Percentiles rank a stretch among this genome's conserved stretches.
phyloP scores from a whole-genome alignment of 2,797 vertebrate species.

The Gadopsis marmoratus region DNA sequence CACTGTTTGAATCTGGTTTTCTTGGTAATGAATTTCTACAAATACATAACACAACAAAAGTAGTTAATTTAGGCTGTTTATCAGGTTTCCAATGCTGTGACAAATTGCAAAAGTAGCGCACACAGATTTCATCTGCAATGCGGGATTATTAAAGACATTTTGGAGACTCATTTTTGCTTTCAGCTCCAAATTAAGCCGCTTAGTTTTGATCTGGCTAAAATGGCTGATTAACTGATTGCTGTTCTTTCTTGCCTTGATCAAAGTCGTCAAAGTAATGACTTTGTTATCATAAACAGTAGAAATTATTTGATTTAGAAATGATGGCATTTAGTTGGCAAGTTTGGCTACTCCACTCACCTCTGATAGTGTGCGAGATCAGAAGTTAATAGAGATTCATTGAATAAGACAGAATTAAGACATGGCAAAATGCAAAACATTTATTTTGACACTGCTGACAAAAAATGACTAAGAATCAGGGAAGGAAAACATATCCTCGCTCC shows the following conservation, averaged over 20 bases:
- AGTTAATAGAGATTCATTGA: too few species aligned
- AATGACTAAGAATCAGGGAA: neutral
- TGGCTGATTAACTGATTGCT: neutral
- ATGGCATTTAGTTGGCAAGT: neutral
- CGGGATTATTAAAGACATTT: neutral
- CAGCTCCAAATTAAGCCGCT: too few species aligned
- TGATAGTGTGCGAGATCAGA: too few species aligned
- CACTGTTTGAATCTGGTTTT: too few species aligned
- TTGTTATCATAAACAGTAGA: neutral
- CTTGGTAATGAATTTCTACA: too few species aligned
- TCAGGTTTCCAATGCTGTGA: too few species aligned
- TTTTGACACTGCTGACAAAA: slow-evolving; percentile 11
- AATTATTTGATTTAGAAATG: neutral
- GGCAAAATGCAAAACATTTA: slow-evolving; percentile 33
- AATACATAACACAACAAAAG: too few species aligned
- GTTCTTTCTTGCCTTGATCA: neutral
- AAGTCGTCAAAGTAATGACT: neutral
- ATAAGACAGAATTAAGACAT: neutral
- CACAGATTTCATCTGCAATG: neutral
- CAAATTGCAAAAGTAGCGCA: neutral
- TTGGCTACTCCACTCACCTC: neutral
- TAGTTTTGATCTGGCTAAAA: neutral
- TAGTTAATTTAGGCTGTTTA: too few species aligned
- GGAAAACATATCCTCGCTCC: neutral
- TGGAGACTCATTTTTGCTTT: neutral